phyloP scores from a whole-genome alignment of 1,140 invertebrate species.

The Eulimnadia texana region DNA sequence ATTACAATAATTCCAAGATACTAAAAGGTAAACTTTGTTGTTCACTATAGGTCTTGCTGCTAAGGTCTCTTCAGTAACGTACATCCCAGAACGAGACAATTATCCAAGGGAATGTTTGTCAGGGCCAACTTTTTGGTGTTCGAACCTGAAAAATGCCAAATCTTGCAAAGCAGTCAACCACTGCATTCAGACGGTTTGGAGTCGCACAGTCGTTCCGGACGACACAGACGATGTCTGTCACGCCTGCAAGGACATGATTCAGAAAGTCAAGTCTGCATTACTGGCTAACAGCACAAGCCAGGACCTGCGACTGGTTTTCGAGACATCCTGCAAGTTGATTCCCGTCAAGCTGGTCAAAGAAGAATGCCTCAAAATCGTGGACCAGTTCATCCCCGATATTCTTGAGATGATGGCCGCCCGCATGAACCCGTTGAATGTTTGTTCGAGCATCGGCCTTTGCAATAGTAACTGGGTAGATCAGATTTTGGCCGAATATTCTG shows the following conservation, averaged over 20 bases:
- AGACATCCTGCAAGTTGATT: conserved; percentile 71
- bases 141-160: conserved; percentile 56
- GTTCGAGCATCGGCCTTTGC: conserved; percentile 73
- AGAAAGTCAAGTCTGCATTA: conserved; percentile 64
- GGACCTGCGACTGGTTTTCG: conserved; percentile 71
- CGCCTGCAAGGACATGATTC: conserved; percentile 76
- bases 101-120: conserved; percentile 51
- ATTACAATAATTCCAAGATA: too few species aligned
- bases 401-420: conserved; percentile 69
- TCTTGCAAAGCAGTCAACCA: conserved; percentile 61
- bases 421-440: conserved; percentile 72
- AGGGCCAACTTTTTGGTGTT: conserved; percentile 68
- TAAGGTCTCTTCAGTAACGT: too few species aligned
- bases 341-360: conserved; percentile 53
- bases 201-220: conserved; percentile 45
- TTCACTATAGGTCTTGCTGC: too few species aligned
- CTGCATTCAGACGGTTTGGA: conserved; percentile 71
- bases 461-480: conserved; percentile 57
- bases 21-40: too few species aligned
- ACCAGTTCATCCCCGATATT: conserved; percentile 74
- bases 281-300: conserved; percentile 73
- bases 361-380: conserved; percentile 60
- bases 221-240: conserved; percentile 66
- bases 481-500: conserved; percentile 36
- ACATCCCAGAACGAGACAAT: too few species aligned